A percentile compares a stretch with the other conserved stretches of the same genome.
Conservation (phyloP, 2,888 invertebrate species). For the Steinernema scapterisci region DNA sequence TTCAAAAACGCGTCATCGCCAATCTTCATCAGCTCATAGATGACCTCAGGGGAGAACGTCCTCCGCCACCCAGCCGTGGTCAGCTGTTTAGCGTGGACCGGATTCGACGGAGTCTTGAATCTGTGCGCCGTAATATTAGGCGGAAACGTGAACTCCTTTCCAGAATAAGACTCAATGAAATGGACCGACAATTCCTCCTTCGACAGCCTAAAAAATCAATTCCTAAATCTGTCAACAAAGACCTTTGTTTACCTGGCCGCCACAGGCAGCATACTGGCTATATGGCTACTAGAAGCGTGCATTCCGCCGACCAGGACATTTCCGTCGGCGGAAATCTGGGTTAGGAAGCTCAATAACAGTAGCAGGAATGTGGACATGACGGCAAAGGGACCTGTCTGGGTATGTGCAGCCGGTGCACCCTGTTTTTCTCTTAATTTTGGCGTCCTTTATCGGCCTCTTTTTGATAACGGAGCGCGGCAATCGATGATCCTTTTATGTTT, state of each 20-base stretch:
- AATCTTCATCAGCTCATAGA: not conserved
- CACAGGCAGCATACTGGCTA: slow-evolving; percentile 6
- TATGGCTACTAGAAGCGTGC: slow-evolving; percentile 11
- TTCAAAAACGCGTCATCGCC: not conserved
- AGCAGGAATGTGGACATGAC: no score
- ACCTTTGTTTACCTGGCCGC: not conserved
- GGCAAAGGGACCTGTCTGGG: no score
- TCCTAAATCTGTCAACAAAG: not conserved
- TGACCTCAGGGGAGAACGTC: not conserved
- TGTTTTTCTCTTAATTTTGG: no score
- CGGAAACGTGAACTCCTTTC: not conserved
- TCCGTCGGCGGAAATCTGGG: not conserved
- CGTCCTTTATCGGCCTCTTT: no score
- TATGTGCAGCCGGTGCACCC: no score
- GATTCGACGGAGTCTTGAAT: not conserved
- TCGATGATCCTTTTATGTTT: no score
- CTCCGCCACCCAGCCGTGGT: slow-evolving; percentile 1
- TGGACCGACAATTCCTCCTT: not conserved
- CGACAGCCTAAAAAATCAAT: not conserved
- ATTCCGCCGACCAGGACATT: slow-evolving; percentile 11
- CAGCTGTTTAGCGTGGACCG: slow-evolving; percentile 4
- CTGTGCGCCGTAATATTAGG: not conserved
- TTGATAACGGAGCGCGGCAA: no score
- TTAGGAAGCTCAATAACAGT: no score
- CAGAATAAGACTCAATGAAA: slow-evolving; percentile 1